A percentile compares a stretch with the other conserved stretches of the same genome.
These are phyloP conservation scores for Cephalopachus bancanus DNA, from an alignment of 2,797 vertebrate genomes.

Conservation along the genomic window DNA sequence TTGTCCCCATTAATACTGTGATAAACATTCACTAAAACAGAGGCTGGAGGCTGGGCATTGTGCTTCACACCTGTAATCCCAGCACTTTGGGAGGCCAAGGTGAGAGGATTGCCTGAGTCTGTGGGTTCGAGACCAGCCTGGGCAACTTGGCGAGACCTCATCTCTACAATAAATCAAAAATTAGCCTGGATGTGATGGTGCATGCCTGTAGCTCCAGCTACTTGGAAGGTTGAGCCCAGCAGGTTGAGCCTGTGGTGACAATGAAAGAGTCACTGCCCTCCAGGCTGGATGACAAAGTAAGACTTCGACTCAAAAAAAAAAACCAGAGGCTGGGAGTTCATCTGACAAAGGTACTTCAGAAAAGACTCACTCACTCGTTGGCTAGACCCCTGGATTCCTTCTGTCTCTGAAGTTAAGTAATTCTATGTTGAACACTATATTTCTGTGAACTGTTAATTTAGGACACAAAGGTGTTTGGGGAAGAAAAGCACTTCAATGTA, in stretches of 20 bases:
- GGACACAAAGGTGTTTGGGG: neutral
- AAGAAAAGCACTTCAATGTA: slow-evolving; percentile 20
- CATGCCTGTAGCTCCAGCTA: too few relatives aligned
- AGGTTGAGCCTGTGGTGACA: too few relatives aligned
- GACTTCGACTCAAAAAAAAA: neutral
- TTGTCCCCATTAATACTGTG: neutral
- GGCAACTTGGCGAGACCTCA: too few relatives aligned
- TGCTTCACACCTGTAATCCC: too few relatives aligned
- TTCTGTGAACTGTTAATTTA: slow-evolving; percentile 47
- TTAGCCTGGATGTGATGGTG: too few relatives aligned
- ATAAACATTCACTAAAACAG: neutral
- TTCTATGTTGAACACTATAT: slow-evolving; percentile 14
- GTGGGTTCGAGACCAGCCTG: too few relatives aligned
- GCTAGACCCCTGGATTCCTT: neutral
- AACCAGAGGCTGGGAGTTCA: neutral
- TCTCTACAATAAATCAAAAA: too few relatives aligned
- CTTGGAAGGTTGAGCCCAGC: too few relatives aligned
- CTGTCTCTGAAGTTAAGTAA: neutral
- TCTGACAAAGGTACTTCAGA: neutral
- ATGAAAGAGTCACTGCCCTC: too few relatives aligned
- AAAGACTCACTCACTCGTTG: neutral
- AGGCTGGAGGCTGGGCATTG: neutral
- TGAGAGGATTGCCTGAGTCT: too few relatives aligned
- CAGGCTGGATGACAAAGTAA: too few relatives aligned
- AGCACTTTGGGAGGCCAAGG: too few relatives aligned